phyloP scores from a whole-genome alignment of 2,113 vertebrate species.

The Cyphomyrus plagiostoma region DNA sequence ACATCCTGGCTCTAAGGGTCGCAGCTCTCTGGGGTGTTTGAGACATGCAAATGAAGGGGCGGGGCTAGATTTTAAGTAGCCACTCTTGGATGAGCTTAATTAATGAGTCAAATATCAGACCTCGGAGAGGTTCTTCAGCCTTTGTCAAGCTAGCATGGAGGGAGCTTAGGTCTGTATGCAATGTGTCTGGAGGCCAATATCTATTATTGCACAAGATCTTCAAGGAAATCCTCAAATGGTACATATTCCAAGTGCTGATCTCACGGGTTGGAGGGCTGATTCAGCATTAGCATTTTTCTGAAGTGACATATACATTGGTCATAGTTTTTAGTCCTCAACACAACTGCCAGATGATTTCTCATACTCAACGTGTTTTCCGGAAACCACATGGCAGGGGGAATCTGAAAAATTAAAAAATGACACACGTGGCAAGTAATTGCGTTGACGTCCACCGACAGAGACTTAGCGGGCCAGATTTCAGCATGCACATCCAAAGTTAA shows the following conservation, averaged over 20 bases:
- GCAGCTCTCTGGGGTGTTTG: neutral
- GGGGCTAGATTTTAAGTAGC: neutral
- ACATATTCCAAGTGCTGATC: neutral
- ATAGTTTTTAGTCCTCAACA: neutral
- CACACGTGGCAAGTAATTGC: neutral
- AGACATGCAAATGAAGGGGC: neutral
- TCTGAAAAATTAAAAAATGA: neutral
- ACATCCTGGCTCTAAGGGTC: neutral
- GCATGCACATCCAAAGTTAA: neutral
- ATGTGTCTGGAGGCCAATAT: neutral
- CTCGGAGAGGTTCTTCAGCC: neutral
- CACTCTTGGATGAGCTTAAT: constrained; percentile 11
- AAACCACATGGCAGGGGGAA: neutral
- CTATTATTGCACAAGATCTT: neutral
- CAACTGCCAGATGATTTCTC: neutral
- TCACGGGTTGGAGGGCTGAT: neutral
- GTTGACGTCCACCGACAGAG: neutral
- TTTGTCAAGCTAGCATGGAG: neutral
- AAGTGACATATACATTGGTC: neutral
- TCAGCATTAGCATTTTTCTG: neutral
- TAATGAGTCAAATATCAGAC: neutral
- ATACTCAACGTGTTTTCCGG: neutral
- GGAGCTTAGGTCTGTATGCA: neutral
- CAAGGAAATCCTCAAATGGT: neutral
- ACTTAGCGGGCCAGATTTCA: neutral